These are phyloP conservation scores for Orchestes rusci DNA, from an alignment of 2,888 invertebrate species.

Conservation along the genomic window DNA sequence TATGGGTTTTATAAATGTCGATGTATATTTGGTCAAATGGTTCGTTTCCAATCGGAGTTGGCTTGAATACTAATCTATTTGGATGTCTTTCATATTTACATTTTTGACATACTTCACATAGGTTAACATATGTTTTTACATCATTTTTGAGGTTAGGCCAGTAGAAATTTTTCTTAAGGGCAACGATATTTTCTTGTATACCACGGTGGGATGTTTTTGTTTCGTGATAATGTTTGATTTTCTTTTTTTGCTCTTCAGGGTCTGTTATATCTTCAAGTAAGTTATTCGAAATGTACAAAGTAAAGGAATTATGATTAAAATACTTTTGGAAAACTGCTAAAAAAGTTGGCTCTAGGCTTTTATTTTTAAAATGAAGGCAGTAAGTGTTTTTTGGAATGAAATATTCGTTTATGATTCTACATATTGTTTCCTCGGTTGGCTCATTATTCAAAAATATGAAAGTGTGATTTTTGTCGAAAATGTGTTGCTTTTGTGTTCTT, in stretches of 20 bases:
- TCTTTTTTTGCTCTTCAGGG: conserved; percentile 8
- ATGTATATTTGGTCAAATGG: conserved; percentile 3
- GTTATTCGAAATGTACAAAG: not conserved
- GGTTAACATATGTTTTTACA: conserved; percentile 6
- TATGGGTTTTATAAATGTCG: conserved; percentile 1
- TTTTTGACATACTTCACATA: conserved; percentile 9
- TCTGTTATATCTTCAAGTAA: conserved; percentile 2
- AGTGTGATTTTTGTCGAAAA: no score
- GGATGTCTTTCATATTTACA: conserved; percentile 16
- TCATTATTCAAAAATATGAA: no score
- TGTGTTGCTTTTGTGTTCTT: no score
- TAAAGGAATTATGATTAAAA: conserved; percentile 6
- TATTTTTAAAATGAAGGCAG: no score
- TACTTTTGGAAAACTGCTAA: conserved; percentile 4
- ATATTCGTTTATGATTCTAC: no score
- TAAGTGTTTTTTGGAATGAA: no score
- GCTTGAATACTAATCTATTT: conserved; percentile 10
- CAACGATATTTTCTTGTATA: conserved; percentile 7
- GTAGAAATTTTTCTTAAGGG: conserved; percentile 11
- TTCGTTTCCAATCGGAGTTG: conserved; percentile 5
- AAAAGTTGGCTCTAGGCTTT: no score
- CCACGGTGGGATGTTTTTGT: conserved; percentile 12
- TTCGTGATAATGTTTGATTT: conserved; percentile 12
- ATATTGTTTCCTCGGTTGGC: no score
- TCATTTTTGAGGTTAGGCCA: conserved; percentile 11